These are phyloP conservation scores for Girardia tigrina DNA, from an alignment of 2,888 invertebrate genomes.

Conservation along the genomic window DNA sequence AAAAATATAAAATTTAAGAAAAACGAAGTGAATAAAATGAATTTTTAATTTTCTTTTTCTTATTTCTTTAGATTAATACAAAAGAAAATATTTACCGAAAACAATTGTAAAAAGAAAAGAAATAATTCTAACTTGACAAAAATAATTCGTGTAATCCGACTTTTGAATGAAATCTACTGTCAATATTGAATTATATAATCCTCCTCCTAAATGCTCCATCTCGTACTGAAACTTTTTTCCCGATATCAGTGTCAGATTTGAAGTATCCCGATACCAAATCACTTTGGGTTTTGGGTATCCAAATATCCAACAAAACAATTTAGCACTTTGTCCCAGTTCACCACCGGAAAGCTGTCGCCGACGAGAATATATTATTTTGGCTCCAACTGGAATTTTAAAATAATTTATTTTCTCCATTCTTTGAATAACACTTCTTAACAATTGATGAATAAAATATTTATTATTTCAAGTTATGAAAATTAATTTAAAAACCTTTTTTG, in stretches of 20 bases:
- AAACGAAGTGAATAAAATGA: too few relatives aligned
- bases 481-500: too few relatives aligned
- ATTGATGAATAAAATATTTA: too few relatives aligned
- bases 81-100: too few relatives aligned
- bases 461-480: too few relatives aligned
- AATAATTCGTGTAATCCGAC: background rate
- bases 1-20: too few relatives aligned
- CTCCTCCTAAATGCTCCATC: background rate
- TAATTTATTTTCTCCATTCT: too few relatives aligned
- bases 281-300: slow-evolving; percentile 7
- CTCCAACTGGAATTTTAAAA: slow-evolving; percentile 9
- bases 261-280: background rate
- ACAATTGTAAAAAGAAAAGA: background rate
- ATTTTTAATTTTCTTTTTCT: too few relatives aligned
- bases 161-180: background rate
- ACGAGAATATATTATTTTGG: background rate
- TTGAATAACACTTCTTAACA: too few relatives aligned
- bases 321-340: slow-evolving; percentile 6
- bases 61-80: too few relatives aligned
- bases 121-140: background rate
- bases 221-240: slow-evolving; percentile 11
- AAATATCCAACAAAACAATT: slow-evolving; percentile 9
- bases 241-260: slow-evolving; percentile 8
- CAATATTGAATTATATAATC: slow-evolving; percentile 19
- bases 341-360: slow-evolving; percentile 20